Percentiles rank a stretch among this genome's conserved stretches.
These are phyloP conservation scores for Gymnogyps californianus DNA, from an alignment of 2,113 vertebrate species.

Conservation along the genomic window DNA sequence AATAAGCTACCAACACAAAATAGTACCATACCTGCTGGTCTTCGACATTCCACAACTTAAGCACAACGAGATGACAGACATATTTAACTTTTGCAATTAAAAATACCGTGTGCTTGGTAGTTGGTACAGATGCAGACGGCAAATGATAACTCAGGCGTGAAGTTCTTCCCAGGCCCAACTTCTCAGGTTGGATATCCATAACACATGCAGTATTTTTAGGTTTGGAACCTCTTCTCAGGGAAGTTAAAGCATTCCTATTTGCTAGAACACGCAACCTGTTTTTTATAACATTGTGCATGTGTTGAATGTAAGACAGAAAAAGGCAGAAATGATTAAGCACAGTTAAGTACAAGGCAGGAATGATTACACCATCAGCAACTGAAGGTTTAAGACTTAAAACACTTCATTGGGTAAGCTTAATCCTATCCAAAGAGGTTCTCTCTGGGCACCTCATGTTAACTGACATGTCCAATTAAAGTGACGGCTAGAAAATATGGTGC, in stretches of 20 bases:
- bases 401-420: conserved; percentile 71
- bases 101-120: background rate
- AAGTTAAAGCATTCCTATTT: background rate
- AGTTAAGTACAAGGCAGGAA: conserved; percentile 36
- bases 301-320: background rate
- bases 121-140: background rate
- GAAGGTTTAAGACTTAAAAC: conserved; percentile 69
- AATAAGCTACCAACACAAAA: background rate
- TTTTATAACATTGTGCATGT: background rate
- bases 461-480: conserved; percentile 81
- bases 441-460: conserved; percentile 77
- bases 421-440: conserved; percentile 69
- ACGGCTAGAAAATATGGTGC: conserved; percentile 68
- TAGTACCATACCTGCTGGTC: conserved; percentile 69
- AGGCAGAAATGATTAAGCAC: conserved; percentile 51
- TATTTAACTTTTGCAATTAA: conserved; percentile 57
- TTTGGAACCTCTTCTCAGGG: background rate
- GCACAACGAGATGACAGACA: conserved; percentile 77
- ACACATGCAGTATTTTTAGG: background rate
- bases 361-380: conserved; percentile 64
- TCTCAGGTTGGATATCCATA: conserved; percentile 33
- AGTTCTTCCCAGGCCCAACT: conserved; percentile 10
- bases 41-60: conserved; percentile 75
- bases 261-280: background rate
- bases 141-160: background rate